phyloP scores from a whole-genome alignment of 2,113 vertebrate genomes.

The Hyaena hyaena region DNA sequence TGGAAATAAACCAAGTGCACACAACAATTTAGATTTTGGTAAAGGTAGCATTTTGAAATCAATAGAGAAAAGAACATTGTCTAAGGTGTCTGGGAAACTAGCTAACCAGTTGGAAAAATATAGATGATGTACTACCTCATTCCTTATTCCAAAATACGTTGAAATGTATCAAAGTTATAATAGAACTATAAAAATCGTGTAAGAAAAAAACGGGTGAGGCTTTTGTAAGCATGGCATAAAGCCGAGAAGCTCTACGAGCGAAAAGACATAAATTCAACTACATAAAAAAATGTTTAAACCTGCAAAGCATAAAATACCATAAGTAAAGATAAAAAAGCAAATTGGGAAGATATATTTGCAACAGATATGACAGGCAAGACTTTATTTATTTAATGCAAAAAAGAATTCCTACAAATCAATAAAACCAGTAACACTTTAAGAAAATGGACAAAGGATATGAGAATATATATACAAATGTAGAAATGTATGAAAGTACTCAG shows the following conservation, averaged over 20 bases:
- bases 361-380: neutral
- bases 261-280: neutral
- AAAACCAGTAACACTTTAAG: neutral
- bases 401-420: neutral
- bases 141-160: slow-evolving; percentile 17
- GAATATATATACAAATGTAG: neutral
- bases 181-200: neutral
- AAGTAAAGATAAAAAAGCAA: neutral
- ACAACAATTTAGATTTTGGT: slow-evolving; percentile 8
- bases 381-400: neutral
- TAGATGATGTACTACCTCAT: neutral
- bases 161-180: neutral
- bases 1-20: neutral
- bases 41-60: neutral
- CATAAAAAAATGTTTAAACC: neutral
- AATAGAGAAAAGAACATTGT: neutral
- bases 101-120: neutral
- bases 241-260: neutral
- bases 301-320: neutral
- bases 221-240: slow-evolving; percentile 13
- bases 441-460: neutral
- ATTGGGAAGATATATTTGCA: slow-evolving; percentile 23
- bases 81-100: neutral
- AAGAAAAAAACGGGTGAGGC: neutral
- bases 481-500: neutral